phyloP scores from a whole-genome alignment of 2,113 vertebrate genomes.

The Dicaeum eximium region DNA sequence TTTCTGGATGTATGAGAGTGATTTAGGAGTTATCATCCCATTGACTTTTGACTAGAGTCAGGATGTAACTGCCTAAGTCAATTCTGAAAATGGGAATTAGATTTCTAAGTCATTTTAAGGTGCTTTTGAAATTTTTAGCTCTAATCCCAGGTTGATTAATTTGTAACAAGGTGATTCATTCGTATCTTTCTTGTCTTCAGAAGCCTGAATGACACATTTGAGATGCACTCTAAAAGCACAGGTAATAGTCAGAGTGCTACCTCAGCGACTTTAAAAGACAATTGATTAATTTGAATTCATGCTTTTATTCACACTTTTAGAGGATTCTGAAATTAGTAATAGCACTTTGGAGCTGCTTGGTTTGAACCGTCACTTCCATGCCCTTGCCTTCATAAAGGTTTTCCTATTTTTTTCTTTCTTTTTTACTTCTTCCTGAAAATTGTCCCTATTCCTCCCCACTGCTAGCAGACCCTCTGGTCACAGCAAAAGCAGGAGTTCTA shows the following conservation, averaged over 20 bases:
- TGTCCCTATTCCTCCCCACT: neutral
- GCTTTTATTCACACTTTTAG: conserved; percentile 29
- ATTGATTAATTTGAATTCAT: conserved; percentile 60
- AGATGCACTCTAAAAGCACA: conserved; percentile 55
- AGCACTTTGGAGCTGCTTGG: neutral
- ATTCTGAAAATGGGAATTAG: conserved; percentile 59
- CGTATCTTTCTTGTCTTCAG: conserved; percentile 27
- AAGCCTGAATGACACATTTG: conserved; percentile 49
- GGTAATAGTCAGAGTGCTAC: conserved; percentile 54
- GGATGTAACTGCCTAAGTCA: conserved; percentile 33
- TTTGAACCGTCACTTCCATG: neutral
- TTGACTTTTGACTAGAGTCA: conserved; percentile 44
- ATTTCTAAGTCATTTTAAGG: conserved; percentile 54
- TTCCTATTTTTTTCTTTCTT: neutral
- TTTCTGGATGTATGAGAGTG: conserved; percentile 40
- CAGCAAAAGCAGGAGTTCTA: neutral
- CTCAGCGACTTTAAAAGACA: conserved; percentile 55
- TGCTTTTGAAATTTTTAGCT: conserved; percentile 56
- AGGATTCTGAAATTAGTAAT: conserved; percentile 22
- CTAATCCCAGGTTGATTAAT: conserved; percentile 49
- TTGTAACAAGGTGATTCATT: conserved; percentile 58
- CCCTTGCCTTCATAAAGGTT: neutral
- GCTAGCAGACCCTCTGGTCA: neutral
- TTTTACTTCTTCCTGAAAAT: neutral
- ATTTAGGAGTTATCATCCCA: conserved; percentile 47